phyloP scores from a whole-genome alignment of 2,797 vertebrate genomes.

The Poecile montanus region DNA sequence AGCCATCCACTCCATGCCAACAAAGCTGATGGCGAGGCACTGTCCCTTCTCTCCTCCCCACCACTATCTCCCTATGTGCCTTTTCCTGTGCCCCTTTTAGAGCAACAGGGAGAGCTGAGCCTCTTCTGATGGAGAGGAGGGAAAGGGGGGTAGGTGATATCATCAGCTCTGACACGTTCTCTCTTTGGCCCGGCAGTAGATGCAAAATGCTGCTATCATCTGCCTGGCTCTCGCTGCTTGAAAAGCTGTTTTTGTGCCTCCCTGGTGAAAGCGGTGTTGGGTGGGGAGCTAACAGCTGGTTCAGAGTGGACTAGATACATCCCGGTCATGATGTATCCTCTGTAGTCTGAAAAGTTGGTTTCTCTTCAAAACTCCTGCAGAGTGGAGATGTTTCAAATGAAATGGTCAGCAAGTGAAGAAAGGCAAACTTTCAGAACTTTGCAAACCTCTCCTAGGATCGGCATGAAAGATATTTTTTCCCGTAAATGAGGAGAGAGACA shows the following conservation, averaged over 20 bases:
- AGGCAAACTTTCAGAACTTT: slow-evolving; percentile 6
- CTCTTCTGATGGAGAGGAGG: not conserved
- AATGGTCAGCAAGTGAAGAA: not conserved
- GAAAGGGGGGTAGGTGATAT: not conserved
- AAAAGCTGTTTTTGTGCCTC: not conserved
- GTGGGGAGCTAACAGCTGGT: not conserved
- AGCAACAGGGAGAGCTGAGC: not conserved
- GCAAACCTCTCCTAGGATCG: not conserved
- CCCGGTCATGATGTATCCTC: not conserved
- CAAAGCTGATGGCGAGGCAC: not conserved
- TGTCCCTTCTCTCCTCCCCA: not conserved
- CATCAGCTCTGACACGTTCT: not conserved
- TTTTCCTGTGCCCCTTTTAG: not conserved
- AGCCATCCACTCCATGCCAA: not conserved
- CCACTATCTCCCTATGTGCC: not conserved
- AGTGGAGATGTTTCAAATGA: not conserved
- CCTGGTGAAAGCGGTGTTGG: not conserved
- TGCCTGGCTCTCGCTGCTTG: not conserved
- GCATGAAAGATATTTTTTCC: not conserved
- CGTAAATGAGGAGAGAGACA: not conserved
- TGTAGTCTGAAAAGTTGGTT: not conserved
- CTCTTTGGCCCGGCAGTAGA: not conserved
- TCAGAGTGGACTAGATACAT: not conserved
- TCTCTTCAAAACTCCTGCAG: not conserved
- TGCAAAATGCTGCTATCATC: not conserved